Evolutionary conservation across 2,888 invertebrate species (phyloP), one percentile per base, ranked within the genome.

Genomic region (Fragum fragum): DNA sequence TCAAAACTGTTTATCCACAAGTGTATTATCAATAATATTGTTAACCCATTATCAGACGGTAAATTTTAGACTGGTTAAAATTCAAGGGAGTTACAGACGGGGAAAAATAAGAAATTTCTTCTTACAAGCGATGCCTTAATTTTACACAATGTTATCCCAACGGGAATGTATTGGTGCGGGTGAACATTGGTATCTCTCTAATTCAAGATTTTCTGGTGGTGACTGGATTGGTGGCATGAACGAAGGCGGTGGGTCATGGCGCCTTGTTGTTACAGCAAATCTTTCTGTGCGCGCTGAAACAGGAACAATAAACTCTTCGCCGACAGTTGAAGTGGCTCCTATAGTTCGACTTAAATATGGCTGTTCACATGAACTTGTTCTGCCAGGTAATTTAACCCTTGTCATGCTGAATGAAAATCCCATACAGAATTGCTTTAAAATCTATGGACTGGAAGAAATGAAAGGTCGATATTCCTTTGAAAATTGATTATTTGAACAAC

Each of bases 301-400:
- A 2, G 53, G 76, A 14, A 71, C 32, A 42, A 73, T 79, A 2
- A 83, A 83, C 47, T 71, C 79, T 6, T 74, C 83, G 1, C 83
- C 83, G 0, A 69, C 57, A 2, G 63, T 79, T 16, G 73, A 73
- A 26, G 73, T 83, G 53, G 18, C 69, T 2, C 83, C 83, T 3
- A 76, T 83, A 14, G n/a, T 79, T 14, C 39, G 70, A 18, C 66
- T 83, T 26, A 52, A 76, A 47, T 52, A 79, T 26, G 74, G 72
- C 11, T 83, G 79, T 47, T 53, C 61, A 0, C 73, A 79, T 53
- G 73, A 69, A 5, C 73, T 83, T n/a, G 23, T 23, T 6, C 57
- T 83, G 16, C 79, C 77, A 70, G 82, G 82, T 82, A n/a, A n/a
- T n/a, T n/a, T n/a, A n/a, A n/a, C n/a, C n/a, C n/a, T n/a, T n/a